Base-by-base conservation (phyloP, 2,888 invertebrate genomes). In the Apotomis betuletana region DNA sequence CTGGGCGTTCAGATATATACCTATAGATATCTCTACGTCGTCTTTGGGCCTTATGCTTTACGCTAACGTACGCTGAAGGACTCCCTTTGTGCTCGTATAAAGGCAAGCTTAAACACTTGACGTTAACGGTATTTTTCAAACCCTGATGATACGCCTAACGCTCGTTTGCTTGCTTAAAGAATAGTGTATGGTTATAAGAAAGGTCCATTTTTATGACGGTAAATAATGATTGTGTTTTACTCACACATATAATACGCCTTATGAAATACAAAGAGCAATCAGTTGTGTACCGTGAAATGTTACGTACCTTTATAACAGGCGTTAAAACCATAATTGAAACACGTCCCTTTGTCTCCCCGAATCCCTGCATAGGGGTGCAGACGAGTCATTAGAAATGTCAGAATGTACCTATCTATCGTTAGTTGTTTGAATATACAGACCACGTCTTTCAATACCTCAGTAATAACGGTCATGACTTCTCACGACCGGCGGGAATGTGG, bases 371-470 rank as follows among this genome's bases (percentile, higher is more conserved):
- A 6, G 58, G 70, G 60, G 15, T 41, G 67, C 67, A 67, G 70
- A 38, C 55, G 52, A 67, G 49, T 67, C 67, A 62, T 71, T 67
- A 67, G 41, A 51, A 62, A 71, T 61, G 61, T 49, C 70, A 61
- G 62, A 62, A 67, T 61, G 71, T 67, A 67, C 41, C 41, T 41
- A 41, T 71, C 67, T 41, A 41, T 71, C 62, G 61, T 67, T 71
- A 67, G 65, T 60, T 38, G 54, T 51, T 61, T 71, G 44, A 67
- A 71, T 61, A 71, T 51, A 71, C 71, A 71, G 61, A 67, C 71
- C 71, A 71, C 71, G 71, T 71, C 55, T 71, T 62, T 71, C 71
- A 71, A 71, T 71, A 62, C 61, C 62, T 67, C 51, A 44, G 71
- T 62, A 71, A 71, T 71, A 71, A 71, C 55, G 71, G 51, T 67